These are phyloP conservation scores for Pseudococcus jackbeardsleyi DNA, from an alignment of 2,888 invertebrate genomes.

Conservation along the genomic window DNA sequence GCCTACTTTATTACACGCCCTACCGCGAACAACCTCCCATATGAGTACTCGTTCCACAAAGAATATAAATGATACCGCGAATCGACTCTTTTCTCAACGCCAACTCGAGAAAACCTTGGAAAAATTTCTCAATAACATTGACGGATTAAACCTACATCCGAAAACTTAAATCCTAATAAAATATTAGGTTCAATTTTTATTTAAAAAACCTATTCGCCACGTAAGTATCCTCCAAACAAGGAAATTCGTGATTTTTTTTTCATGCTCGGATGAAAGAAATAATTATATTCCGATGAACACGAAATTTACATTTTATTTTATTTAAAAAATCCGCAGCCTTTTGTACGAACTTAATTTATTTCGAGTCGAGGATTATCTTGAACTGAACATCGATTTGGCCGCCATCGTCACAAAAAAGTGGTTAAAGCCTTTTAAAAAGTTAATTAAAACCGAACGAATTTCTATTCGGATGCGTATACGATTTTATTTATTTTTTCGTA, in stretches of 20 bases:
- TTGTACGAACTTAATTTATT: constrained; percentile 24
- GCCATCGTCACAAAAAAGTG: neutral
- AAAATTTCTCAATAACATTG: neutral
- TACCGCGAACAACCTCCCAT: neutral
- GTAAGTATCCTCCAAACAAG: neutral
- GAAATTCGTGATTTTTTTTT: neutral
- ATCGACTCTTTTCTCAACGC: neutral
- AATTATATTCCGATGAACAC: neutral
- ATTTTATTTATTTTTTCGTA: neutral
- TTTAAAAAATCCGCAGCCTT: neutral
- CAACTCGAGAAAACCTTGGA: neutral
- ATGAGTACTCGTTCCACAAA: neutral
- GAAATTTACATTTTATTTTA: constrained; percentile 8
- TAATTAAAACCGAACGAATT: neutral
- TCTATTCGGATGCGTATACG: neutral
- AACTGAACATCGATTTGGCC: neutral
- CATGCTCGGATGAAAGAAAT: neutral
- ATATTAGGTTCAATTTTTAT: too few relatives aligned
- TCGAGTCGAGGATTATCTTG: neutral
- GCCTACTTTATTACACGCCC: neutral
- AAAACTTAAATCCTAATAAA: too few relatives aligned
- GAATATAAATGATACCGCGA: neutral
- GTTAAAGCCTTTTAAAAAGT: neutral
- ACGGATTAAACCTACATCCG: neutral
- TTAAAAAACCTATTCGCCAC: too few relatives aligned